Base-by-base conservation (phyloP, 1,140 invertebrate species). In the Drosophila pallidifrons region DNA sequence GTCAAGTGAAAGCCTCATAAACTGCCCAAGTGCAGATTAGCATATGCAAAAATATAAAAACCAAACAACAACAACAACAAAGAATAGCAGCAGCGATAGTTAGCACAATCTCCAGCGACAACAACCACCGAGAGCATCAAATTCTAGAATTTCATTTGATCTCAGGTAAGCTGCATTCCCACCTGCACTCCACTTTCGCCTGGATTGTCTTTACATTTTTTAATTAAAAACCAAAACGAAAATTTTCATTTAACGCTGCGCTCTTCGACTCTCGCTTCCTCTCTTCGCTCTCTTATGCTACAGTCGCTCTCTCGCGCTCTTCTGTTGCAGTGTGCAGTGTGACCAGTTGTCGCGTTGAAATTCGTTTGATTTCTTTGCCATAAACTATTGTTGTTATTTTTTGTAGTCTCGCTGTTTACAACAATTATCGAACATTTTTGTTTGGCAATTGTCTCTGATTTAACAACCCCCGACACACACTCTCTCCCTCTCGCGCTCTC, bases 171-270 rank as follows among this genome's bases (percentile, higher is more conserved):
- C 30, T 67, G 52, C 52, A 49, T 10, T 49, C 47, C 10, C 8
- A 7, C 3, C 6, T 11, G 16, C 28, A n/a, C 41, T 43, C n/a
- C 35, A 10, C 15, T 38, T 55, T n/a, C 13, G 20, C 15, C 10
- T 25, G 32, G 16, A 25, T 11, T 8, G 11, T 38, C 8, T 20
- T 35, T 11, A n/a, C 11, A 35, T 1, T 25, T 47, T 61, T 61
- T 71, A 55, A 64, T 64, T 47, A 41, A 47, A 71, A 63, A n/a
- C 46, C 28, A 61, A 61, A 70, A n/a, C 13, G 49, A 63, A 54
- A 70, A 63, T 63, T 63, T 63, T 61, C 47, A 45, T 51, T 51
- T 47, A 11, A 28, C 16, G 20, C 16, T 64, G 10, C 41, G 28
- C 60, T 71, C 60, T 64, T 46, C 2, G n/a, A 38, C 67, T 45